phyloP scores from a whole-genome alignment of 2,797 vertebrate genomes.

The Moxostoma hubbsi region DNA sequence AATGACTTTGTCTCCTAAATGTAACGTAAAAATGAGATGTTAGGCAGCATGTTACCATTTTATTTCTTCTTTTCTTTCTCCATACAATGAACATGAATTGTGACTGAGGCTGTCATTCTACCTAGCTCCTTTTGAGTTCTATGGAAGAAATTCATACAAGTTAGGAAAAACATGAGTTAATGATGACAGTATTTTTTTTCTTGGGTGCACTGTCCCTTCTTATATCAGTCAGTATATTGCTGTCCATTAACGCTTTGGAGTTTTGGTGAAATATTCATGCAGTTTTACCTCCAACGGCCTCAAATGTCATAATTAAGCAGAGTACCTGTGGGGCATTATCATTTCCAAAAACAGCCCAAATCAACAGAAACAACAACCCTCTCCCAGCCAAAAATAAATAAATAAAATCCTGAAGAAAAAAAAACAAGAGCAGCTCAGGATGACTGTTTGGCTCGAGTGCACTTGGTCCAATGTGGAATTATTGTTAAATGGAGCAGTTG shows the following conservation, averaged over 20 bases:
- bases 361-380: slow-evolving; percentile 7
- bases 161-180: too few species aligned
- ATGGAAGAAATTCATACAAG: too few species aligned
- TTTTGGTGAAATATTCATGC: background rate
- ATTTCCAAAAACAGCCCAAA: slow-evolving; percentile 22
- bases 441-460: slow-evolving; percentile 34
- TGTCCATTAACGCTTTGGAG: background rate
- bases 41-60: too few species aligned
- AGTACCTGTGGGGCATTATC: slow-evolving; percentile 26
- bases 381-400: too few species aligned
- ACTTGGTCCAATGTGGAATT: slow-evolving; percentile 46
- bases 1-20: too few species aligned
- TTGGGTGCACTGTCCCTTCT: background rate
- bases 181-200: too few species aligned
- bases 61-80: too few species aligned
- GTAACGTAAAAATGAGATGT: too few species aligned
- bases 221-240: slow-evolving; percentile 29
- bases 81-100: too few species aligned
- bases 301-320: slow-evolving; percentile 43
- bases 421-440: slow-evolving; percentile 43
- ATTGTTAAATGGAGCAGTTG: slow-evolving; percentile 58
- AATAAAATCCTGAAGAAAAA: slow-evolving; percentile 3
- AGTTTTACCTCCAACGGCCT: slow-evolving; percentile 13
- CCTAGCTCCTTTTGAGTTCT: too few species aligned
- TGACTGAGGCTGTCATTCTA: too few species aligned